Evolutionary conservation across 2,888 invertebrate species (phyloP), one percentile per base, ranked within the genome.

Genomic region (Cephalotes varians): DNA sequence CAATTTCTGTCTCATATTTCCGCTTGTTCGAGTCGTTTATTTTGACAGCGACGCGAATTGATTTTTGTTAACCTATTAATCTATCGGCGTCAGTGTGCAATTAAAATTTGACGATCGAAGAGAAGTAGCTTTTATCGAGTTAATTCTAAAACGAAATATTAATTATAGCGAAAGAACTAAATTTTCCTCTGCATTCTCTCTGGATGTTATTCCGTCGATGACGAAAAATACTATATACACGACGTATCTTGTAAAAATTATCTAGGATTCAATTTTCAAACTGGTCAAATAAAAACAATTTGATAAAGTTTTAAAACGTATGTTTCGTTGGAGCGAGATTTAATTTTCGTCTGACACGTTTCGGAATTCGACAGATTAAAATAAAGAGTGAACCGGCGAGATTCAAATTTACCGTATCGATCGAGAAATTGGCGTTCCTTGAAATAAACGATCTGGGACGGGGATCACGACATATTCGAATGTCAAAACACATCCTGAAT

Each of bases 391-490:
- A 18, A 54, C 12, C 28, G 6, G 25, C 40, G 10, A 18, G 47
- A 51, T 12, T 60, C 18, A 64, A 12, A 54, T 40, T 47, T 54
- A 67, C 28, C 40, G 1, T n/a, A 40, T 76, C 10, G 37, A 54
- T 76, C 54, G 31, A 76, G 28, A 7, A 62, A 1, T 6, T 12
- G 44, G 21, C 31, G 18, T 47, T n/a, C 21, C 25, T 40, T 67
- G 21, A 76, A 76, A 67, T 76, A 65, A 67, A 65, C 28, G 25
- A n/a, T n/a, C n/a, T 18, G 51, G 67, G 67, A 76, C 74, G 74
- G 44, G 9, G 15, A 5, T 0, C 21, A 10, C 9, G 18, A 10
- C 6, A 49, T n/a, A 21, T 25, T 5, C 5, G 7, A 9, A 2
- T 25, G 21, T 12, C 37, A 3, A 9, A 15, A 9, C 18, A 12